Percentiles rank a stretch among this genome's conserved stretches.
phyloP scores from a whole-genome alignment of 92 coral and sea anemone genomes.

The Porites divaricata region DNA sequence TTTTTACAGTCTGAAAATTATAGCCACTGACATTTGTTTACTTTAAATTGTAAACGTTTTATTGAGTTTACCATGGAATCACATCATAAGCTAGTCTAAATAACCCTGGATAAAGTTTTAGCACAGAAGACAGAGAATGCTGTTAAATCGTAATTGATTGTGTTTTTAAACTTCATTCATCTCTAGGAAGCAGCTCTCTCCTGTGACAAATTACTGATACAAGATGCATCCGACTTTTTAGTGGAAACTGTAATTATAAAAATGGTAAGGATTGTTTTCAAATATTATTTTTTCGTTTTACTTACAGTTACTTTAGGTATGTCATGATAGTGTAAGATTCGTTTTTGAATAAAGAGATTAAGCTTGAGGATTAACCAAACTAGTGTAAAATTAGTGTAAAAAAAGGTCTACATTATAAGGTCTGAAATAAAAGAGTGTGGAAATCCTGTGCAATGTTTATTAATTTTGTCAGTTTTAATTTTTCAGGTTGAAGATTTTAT shows the following conservation, averaged over 20 bases:
- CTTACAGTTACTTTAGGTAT: neutral
- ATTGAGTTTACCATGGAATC: too few relatives aligned
- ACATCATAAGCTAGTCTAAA: too few relatives aligned
- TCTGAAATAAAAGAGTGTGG: neutral
- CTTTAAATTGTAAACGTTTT: too few relatives aligned
- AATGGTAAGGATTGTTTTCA: conserved; percentile 66
- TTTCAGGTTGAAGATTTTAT: conserved; percentile 93
- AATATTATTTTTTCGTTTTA: too few relatives aligned
- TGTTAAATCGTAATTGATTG: neutral
- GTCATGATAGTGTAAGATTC: neutral
- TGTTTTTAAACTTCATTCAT: neutral
- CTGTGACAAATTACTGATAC: conserved; percentile 80
- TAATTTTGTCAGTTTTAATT: neutral
- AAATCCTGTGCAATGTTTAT: neutral
- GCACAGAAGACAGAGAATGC: too few relatives aligned
- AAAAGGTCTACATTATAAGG: neutral
- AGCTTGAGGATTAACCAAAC: too few relatives aligned
- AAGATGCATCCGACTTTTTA: conserved; percentile 87
- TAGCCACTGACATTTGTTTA: too few relatives aligned
- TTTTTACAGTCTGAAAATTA: too few relatives aligned
- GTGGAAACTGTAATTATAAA: conserved; percentile 82
- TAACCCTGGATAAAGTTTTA: too few relatives aligned
- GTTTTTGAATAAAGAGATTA: too few relatives aligned
- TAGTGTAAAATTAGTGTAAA: too few relatives aligned
- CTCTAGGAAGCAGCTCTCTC: conserved; percentile 66